Base-by-base conservation (phyloP, 2,797 vertebrate genomes). In the Poeciliopsis gracilis region DNA sequence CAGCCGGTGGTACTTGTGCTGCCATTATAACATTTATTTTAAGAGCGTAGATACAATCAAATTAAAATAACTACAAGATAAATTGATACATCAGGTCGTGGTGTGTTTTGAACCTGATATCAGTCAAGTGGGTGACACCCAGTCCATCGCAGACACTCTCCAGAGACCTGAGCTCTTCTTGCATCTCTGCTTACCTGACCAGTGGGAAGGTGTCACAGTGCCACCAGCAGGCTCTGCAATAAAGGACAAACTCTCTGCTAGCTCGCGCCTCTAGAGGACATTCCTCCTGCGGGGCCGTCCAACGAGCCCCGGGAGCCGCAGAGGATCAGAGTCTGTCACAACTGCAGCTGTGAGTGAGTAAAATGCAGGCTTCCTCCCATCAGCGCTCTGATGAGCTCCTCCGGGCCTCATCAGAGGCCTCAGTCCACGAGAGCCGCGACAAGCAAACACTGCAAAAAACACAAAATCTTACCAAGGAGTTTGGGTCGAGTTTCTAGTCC, bases 331-430 rank as follows among this genome's bases (percentile, higher is more conserved):
- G 73, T 75, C 77, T 33, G 79, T 79, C 75, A 63, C 25, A 13
- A 55, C 75, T 89, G 81, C 86, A 86, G 87, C 90, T 93, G 92
- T 77, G 87, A 46, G 86, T 85, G 82, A 84, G 81, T 86, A 73
- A 82, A 86, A 85, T 84, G 76, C 77, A 33, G 66, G 47, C 81
- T 77, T 74, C 76, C 33, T 80, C 71, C 84, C 86, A 76, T 77
- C 80, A 16, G 71, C n/a, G n/a, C n/a, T n/a, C n/a, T n/a, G n/a
- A n/a, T 81, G 53, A 41, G 30, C 81, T 82, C 77, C 83, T 87
- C 30, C 41, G 70, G 33, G 71, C 79, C 79, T 72, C 83, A 84
- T 86, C 74, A 47, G 79, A 85, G 77, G 75, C 78, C 72, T 84
- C 57, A 11, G 61, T 78, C 82, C 77, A 81, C 78, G 83, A 41